Percentiles rank a stretch among this genome's conserved stretches.
Conservation (phyloP, 2,797 vertebrate genomes). For the Diceros bicornis region DNA sequence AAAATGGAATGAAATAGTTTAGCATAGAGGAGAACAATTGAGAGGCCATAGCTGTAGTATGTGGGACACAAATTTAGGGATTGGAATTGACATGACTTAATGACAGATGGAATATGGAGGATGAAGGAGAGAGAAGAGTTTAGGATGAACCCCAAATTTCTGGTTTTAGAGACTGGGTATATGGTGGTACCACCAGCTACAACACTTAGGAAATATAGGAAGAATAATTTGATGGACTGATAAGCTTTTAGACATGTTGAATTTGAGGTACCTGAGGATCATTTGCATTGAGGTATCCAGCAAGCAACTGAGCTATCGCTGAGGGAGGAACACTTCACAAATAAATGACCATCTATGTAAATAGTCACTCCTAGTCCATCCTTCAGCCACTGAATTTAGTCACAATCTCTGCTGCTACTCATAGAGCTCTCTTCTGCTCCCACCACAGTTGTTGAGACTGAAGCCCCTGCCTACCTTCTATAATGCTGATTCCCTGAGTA, state of each 20-base stretch:
- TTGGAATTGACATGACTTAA: conserved; percentile 12
- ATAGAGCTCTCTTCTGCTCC: neutral
- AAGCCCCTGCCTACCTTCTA: neutral
- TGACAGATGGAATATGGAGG: neutral
- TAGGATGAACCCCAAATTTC: neutral
- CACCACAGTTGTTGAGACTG: neutral
- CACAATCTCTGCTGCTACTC: neutral
- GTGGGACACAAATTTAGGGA: conserved; percentile 36
- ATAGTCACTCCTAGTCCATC: neutral
- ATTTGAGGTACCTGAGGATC: conserved; percentile 56
- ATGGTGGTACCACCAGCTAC: neutral
- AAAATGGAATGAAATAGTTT: conserved; percentile 58
- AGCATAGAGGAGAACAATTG: neutral
- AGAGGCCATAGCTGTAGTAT: conserved; percentile 3
- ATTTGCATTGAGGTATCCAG: neutral
- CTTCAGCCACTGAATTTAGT: neutral
- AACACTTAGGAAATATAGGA: conserved; percentile 54
- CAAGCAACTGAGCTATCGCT: conserved; percentile 17
- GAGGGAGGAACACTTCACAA: conserved; percentile 45
- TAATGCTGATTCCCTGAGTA: conserved; percentile 11
- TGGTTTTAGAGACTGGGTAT: conserved; percentile 48
- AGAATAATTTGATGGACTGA: conserved; percentile 36
- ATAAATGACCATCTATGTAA: conserved; percentile 22
- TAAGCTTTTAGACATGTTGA: conserved; percentile 19
- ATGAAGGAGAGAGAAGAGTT: neutral